phyloP scores from a whole-genome alignment of 2,888 invertebrate genomes.

The Myathropa florea region DNA sequence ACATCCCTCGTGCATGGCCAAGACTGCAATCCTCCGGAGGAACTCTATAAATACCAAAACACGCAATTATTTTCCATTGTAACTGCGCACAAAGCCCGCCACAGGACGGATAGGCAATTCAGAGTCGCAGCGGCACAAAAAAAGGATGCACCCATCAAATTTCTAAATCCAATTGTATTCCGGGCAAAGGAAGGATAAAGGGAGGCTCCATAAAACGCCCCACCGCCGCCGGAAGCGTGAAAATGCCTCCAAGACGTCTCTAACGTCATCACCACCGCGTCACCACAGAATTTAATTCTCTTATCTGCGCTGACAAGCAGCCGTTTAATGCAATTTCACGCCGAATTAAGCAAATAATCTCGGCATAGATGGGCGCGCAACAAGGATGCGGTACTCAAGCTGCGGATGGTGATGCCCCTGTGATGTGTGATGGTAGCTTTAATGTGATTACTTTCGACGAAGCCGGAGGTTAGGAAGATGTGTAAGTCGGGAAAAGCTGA shows the following conservation, averaged over 20 bases:
- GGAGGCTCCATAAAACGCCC: background rate
- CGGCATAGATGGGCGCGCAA: conserved; percentile 38
- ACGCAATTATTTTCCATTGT: conserved; percentile 69
- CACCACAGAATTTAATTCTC: conserved; percentile 54
- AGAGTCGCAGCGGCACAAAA: background rate
- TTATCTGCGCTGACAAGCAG: conserved; percentile 43
- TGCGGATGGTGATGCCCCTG: background rate
- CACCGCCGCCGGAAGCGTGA: background rate
- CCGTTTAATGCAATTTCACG: conserved; percentile 53
- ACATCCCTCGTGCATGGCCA: conserved; percentile 37
- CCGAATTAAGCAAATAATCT: conserved; percentile 57
- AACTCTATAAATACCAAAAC: conserved; percentile 70
- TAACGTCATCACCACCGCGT: conserved; percentile 12
- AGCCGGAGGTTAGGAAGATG: background rate
- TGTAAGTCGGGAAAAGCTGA: background rate
- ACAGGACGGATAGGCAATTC: conserved; percentile 7
- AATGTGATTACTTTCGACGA: conserved; percentile 25
- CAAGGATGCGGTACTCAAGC: conserved; percentile 9
- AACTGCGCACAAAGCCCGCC: conserved; percentile 1
- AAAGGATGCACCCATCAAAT: conserved; percentile 8
- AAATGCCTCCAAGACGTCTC: conserved; percentile 27
- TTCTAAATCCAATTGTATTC: conserved; percentile 28
- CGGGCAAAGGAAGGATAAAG: background rate
- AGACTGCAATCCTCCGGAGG: conserved; percentile 14
- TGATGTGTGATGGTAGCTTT: conserved; percentile 1